Base-by-base conservation (phyloP, 2,888 invertebrate species). In the Heliothis peltigera region DNA sequence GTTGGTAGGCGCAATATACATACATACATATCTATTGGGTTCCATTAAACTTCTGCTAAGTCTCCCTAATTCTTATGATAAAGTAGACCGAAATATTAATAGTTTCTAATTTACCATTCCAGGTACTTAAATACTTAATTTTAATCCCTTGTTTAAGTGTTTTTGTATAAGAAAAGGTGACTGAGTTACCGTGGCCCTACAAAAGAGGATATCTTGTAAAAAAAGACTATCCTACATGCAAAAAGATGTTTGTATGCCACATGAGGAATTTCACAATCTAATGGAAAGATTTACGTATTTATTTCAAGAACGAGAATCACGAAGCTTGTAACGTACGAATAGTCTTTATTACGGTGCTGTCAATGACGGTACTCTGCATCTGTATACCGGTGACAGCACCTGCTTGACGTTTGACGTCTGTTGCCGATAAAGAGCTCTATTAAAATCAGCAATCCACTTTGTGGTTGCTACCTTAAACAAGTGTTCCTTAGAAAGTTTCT, bases 101-200 rank as follows among this genome's bases (percentile, higher is more conserved):
- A n/a, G n/a, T n/a, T n/a, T n/a, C n/a, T n/a, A n/a, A n/a, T n/a
- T n/a, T n/a, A n/a, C n/a, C n/a, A n/a, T 60, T 57, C 53, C 18
- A 47, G 28, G 54, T 64, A 63, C 43, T 70, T 64, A 47, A 70
- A 62, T 49, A 71, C 21, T 70, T 70, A 62, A 57, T 52, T 59
- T 59, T 71, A 76, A 71, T 58, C 72, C 54, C 25, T 39, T 43
- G 53, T 58, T 62, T 54, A 57, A 43, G 17, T 51, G 32, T 64
- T 51, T 35, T 7, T n/a, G n/a, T n/a, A 39, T 42, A 55, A 71
- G 77, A 39, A 71, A 64, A 51, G 43, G 4, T 18, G 49, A 44
- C 21, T 12, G 43, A 39, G 43, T 17, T 25, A 12, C 42, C 19
- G 7, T 17, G 28, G 47, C 21, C 19, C 18, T 55, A 35, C 15